A percentile compares a stretch with the other conserved stretches of the same genome.
These are phyloP conservation scores for Euwallacea fornicatus DNA, from an alignment of 1,140 invertebrate genomes.

Conservation along the genomic window DNA sequence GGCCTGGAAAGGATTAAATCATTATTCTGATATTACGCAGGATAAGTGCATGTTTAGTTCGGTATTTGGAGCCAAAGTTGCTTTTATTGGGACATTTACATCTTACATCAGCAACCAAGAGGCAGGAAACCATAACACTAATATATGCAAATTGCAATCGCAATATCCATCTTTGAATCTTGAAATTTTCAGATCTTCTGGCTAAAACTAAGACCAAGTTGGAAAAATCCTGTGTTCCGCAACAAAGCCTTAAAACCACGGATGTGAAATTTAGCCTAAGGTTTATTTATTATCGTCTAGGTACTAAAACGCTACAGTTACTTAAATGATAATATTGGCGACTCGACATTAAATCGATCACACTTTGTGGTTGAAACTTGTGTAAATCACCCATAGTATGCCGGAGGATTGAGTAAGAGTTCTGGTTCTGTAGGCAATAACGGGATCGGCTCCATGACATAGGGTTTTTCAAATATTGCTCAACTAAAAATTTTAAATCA, in stretches of 20 bases:
- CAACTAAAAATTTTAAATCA: too few species aligned
- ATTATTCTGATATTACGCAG: neutral
- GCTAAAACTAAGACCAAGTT: neutral
- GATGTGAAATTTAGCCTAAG: slow-evolving; percentile 22
- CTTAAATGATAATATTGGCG: too few species aligned
- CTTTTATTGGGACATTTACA: neutral
- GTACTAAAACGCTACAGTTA: neutral
- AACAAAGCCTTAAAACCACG: slow-evolving; percentile 1
- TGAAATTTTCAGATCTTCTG: neutral
- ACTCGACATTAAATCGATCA: too few species aligned
- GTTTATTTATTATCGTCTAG: slow-evolving; percentile 17
- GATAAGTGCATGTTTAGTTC: slow-evolving; percentile 1
- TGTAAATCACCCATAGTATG: too few species aligned
- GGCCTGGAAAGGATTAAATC: slow-evolving; percentile 16
- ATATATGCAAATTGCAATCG: too few species aligned
- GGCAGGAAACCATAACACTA: neutral
- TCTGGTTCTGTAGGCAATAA: too few species aligned
- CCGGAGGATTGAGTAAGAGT: too few species aligned
- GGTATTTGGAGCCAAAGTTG: slow-evolving; percentile 11
- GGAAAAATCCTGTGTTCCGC: slow-evolving; percentile 12
- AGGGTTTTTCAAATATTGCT: too few species aligned
- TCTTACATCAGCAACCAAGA: neutral
- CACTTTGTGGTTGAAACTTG: too few species aligned
- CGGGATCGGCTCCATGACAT: too few species aligned
- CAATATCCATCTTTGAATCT: too few species aligned